Evolutionary conservation across 2,113 vertebrate species (phyloP).

Genomic region (Laterallus jamaicensis): DNA sequence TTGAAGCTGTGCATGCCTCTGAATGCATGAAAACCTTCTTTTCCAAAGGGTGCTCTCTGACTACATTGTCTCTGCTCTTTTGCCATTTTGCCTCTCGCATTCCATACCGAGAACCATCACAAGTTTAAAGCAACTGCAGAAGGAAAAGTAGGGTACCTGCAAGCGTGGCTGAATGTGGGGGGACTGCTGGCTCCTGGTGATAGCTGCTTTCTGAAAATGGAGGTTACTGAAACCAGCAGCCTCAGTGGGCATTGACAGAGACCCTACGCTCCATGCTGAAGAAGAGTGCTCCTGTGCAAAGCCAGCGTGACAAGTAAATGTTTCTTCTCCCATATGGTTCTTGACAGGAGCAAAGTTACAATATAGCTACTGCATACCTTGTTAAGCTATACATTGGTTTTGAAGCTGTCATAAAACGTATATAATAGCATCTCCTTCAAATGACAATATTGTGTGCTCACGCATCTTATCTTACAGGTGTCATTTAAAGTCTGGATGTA

Average conservation of each 20-base stretch:
- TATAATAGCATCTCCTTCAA: not conserved
- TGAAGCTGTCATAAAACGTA: not conserved
- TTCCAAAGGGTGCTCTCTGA: not conserved
- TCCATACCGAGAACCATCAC: fast-evolving
- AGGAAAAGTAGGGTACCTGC: not conserved
- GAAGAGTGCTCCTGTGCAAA: not conserved
- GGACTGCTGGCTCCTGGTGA: not conserved
- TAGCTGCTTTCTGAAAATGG: not conserved
- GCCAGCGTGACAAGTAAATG: not conserved
- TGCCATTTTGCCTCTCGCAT: not conserved
- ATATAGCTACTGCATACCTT: not conserved
- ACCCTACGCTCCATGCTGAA: not conserved
- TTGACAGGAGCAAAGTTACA: not conserved
- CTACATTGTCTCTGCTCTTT: not conserved
- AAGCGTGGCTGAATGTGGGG: fast-evolving
- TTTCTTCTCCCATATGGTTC: not conserved
- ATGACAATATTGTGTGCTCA: not conserved
- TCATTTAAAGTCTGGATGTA: not conserved
- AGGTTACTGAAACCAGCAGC: not conserved
- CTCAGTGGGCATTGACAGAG: not conserved
- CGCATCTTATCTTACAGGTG: not conserved
- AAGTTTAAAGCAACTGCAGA: not conserved
- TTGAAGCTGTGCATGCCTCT: fast-evolving
- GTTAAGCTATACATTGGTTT: not conserved
- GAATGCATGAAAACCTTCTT: not conserved